These are phyloP conservation scores for Tyrophagus putrescentiae DNA, from an alignment of 1,140 invertebrate genomes.

Conservation along the genomic window DNA sequence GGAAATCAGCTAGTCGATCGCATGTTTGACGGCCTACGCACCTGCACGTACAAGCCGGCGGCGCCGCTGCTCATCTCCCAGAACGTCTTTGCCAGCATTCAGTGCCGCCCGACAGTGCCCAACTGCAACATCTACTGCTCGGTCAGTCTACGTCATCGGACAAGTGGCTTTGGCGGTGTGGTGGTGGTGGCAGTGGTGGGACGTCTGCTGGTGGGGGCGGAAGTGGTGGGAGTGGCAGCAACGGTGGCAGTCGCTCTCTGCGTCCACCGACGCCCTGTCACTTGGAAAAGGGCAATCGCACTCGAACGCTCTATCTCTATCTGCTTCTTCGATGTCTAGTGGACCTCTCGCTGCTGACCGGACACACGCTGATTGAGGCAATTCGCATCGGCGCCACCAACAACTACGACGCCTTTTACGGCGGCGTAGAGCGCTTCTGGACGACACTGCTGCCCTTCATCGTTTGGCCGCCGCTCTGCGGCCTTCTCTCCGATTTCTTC, in stretches of 20 bases:
- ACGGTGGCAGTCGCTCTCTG: no score
- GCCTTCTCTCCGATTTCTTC: constrained; percentile 26
- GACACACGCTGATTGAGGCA: constrained; percentile 25
- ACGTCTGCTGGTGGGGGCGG: background rate
- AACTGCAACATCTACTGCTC: constrained; percentile 26
- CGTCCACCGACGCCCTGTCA: constrained; percentile 24
- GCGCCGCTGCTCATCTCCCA: constrained; percentile 24
- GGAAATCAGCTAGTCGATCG: background rate
- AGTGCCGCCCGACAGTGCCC: constrained; percentile 24
- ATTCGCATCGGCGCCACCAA: constrained; percentile 24
- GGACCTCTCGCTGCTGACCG: constrained; percentile 25
- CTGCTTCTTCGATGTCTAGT: constrained; percentile 23
- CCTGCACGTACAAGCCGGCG: constrained; percentile 24
- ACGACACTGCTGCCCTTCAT: constrained; percentile 18
- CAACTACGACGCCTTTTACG: constrained; percentile 27
- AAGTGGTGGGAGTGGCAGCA: no score
- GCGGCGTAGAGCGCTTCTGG: constrained; percentile 10
- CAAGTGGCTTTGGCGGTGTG: background rate
- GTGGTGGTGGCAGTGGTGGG: no score
- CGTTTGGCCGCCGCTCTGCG: constrained; percentile 25
- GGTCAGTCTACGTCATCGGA: constrained; percentile 19
- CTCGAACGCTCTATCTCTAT: constrained; percentile 26
- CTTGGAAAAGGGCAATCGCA: constrained; percentile 24
- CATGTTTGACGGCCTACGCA: constrained; percentile 1
- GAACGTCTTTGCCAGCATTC: constrained; percentile 24